phyloP scores from a whole-genome alignment of 2,113 vertebrate genomes.

The Glaucidium brasilianum region DNA sequence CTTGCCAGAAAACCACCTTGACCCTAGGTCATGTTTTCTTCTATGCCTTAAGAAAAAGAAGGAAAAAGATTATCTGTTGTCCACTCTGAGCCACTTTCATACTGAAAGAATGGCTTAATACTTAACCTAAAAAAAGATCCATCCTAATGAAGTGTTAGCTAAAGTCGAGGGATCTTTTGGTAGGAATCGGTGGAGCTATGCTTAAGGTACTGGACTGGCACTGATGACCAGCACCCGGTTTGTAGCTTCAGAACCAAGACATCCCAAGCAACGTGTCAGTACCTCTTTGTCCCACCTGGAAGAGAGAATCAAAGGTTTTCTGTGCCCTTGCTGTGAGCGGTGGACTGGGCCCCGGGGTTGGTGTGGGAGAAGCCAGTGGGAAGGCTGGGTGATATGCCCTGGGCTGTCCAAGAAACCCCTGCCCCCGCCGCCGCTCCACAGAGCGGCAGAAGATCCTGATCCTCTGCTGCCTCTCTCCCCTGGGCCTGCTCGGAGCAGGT shows the following conservation, averaged over 20 bases:
- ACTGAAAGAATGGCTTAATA: not conserved
- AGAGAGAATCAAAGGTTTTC: not conserved
- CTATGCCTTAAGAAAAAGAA: not conserved
- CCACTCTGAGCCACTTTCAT: not conserved
- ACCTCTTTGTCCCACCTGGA: not conserved
- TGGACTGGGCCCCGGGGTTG: fast-evolving
- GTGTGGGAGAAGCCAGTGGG: not conserved
- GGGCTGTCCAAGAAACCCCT: not conserved
- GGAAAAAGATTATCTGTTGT: not conserved
- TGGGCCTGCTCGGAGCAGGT: not conserved
- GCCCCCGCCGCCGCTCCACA: not conserved
- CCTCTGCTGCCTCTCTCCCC: not conserved
- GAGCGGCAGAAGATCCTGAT: not conserved
- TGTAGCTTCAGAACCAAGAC: not conserved
- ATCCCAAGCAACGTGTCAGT: not conserved
- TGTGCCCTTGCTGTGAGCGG: not conserved
- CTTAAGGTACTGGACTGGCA: not conserved
- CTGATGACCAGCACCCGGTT: not conserved
- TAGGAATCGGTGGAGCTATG: not conserved
- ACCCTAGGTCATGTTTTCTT: not conserved
- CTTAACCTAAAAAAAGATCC: not conserved
- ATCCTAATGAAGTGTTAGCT: not conserved
- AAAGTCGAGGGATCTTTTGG: not conserved
- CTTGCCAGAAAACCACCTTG: not conserved
- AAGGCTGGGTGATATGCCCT: not conserved